These are phyloP conservation scores for Battus philenor DNA, from an alignment of 1,140 invertebrate species.

Conservation along the genomic window DNA sequence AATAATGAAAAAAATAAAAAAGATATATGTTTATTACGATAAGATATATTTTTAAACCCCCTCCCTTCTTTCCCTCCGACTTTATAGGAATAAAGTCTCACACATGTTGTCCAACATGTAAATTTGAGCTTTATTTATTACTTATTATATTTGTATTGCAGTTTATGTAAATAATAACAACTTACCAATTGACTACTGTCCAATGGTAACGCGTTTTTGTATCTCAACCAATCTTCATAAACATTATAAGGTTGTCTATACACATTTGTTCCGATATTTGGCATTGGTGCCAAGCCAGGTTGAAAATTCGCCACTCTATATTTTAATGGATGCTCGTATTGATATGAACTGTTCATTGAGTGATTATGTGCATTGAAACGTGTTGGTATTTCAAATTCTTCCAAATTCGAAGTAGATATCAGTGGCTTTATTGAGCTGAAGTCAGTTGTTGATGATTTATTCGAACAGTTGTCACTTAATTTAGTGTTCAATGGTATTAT, in stretches of 20 bases:
- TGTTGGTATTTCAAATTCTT: slow-evolving; percentile 48
- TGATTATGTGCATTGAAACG: slow-evolving; percentile 49
- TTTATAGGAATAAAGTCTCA: too few species aligned
- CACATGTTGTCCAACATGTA: too few species aligned
- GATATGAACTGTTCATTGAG: slow-evolving; percentile 30
- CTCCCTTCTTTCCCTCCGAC: too few species aligned
- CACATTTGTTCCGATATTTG: slow-evolving; percentile 49
- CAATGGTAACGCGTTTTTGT: slow-evolving; percentile 64
- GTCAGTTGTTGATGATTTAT: slow-evolving; percentile 60
- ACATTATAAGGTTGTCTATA: slow-evolving; percentile 58
- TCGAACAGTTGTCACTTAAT: slow-evolving; percentile 59
- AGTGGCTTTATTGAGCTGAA: slow-evolving; percentile 56
- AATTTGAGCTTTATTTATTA: too few species aligned
- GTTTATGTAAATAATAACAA: slow-evolving; percentile 10
- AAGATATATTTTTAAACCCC: too few species aligned
- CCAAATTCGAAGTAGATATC: slow-evolving; percentile 43
- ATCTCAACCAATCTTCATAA: slow-evolving; percentile 68
- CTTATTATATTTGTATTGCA: too few species aligned
- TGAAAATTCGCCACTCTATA: slow-evolving; percentile 42
- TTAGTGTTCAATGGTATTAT: slow-evolving; percentile 65
- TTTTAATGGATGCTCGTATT: slow-evolving; percentile 27
- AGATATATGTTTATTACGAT: too few species aligned
- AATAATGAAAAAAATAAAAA: too few species aligned
- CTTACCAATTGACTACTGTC: slow-evolving; percentile 64
- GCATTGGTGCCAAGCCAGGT: slow-evolving; percentile 39